Base-by-base conservation (phyloP, 2,888 invertebrate species). In the Cryptocephalus moraei region DNA sequence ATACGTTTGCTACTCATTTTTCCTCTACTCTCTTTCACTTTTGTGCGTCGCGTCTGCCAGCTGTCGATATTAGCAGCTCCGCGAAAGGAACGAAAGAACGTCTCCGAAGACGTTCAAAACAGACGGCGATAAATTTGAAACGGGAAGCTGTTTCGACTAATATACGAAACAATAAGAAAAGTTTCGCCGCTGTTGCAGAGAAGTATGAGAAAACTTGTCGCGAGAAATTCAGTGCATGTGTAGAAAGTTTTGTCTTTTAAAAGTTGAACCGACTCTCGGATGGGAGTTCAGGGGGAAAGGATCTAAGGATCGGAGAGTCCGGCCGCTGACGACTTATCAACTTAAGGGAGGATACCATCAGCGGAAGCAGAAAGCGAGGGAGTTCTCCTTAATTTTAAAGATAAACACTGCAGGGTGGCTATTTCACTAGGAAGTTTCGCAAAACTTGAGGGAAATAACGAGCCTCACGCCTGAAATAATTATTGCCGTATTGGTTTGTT, bases 111-210 rank as follows among this genome's bases (percentile, higher is more conserved):
- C 44, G 47, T 44, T 40, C 42, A 39, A 43, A 49, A 49, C 49
- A 49, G 49, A 45, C 43, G 49, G 51, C 50, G 49, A 55, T 55
- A 55, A 53, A 55, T 55, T 48, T 43, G 46, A 39, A 41, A 34
- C 31, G 32, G 34, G 44, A 53, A 48, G 51, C 52, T 45, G 49
- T 55, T 52, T 46, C 51, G 43, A 48, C 55, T 56, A 58, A 58
- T 58, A 57, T 57, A 57, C 53, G 56, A 53, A 55, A 56, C 58
- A 57, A 58, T 57, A 56, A 54, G 55, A 52, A 52, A 59, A 59
- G 53, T 58, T 56, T 51, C 43, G 45, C 49, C 48, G 49, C 50
- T 54, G 49, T 52, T 51, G 51, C 56, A 49, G 46, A 45, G 47
- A 49, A 52, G 51, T 52, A 52, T 52, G 49, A 46, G 48, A 39